A percentile compares a stretch with the other conserved stretches of the same genome.
These are phyloP conservation scores for Caenorhabditis virilis DNA, from an alignment of 2,888 invertebrate genomes.

Conservation along the genomic window DNA sequence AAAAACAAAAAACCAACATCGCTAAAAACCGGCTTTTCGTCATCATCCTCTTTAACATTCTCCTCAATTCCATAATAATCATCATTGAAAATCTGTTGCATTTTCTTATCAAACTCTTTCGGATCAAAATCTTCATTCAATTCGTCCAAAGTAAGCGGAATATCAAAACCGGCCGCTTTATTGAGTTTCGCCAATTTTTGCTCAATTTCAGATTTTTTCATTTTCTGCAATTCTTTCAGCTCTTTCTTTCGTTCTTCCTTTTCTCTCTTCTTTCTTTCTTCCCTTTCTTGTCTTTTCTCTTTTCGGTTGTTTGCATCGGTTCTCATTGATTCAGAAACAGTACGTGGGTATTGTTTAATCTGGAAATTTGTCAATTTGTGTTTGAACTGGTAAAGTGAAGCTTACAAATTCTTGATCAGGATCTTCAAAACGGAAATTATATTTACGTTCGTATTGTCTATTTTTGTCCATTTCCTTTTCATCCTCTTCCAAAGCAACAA, in stretches of 20 bases:
- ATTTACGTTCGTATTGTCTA: slow-evolving; percentile 89
- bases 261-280: slow-evolving; percentile 72
- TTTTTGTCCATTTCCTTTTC: slow-evolving; percentile 79
- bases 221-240: slow-evolving; percentile 76
- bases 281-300: slow-evolving; percentile 76
- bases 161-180: slow-evolving; percentile 81
- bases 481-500: slow-evolving; percentile 79
- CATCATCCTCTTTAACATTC: slow-evolving; percentile 72
- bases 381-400: slow-evolving; percentile 6
- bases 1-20: slow-evolving; percentile 69
- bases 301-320: slow-evolving; percentile 71
- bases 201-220: slow-evolving; percentile 85
- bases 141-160: slow-evolving; percentile 80
- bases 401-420: slow-evolving; percentile 83
- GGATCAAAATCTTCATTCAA: slow-evolving; percentile 75
- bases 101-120: slow-evolving; percentile 61
- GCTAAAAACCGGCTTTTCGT: slow-evolving; percentile 81
- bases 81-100: slow-evolving; percentile 81
- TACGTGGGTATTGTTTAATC: slow-evolving; percentile 89
- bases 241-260: slow-evolving; percentile 84
- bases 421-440: slow-evolving; percentile 94
- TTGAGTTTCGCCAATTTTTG: slow-evolving; percentile 85
- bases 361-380: slow-evolving; percentile 65
- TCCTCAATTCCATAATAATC: slow-evolving; percentile 82
- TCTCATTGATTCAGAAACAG: slow-evolving; percentile 82